phyloP scores from a whole-genome alignment of 2,888 invertebrate species.

The Camptogramma bilineatum region DNA sequence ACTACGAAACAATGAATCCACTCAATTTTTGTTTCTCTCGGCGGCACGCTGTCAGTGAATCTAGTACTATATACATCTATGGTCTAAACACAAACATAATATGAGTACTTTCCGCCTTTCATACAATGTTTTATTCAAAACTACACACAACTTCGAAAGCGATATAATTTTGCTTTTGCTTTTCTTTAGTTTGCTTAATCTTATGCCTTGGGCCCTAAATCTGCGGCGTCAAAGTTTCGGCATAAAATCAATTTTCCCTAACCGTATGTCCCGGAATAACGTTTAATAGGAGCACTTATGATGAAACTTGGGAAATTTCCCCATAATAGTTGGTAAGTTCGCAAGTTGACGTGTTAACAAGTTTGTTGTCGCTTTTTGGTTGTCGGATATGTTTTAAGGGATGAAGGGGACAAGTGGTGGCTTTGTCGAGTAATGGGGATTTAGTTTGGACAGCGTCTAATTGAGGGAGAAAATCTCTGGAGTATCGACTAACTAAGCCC shows the following conservation, averaged over 20 bases:
- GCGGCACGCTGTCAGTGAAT: no score
- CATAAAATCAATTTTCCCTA: constrained; percentile 44
- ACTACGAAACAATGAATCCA: no score
- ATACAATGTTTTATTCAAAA: no score
- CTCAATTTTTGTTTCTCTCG: no score
- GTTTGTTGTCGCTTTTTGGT: constrained; percentile 35
- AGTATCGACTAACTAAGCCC: no score
- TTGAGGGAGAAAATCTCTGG: background rate
- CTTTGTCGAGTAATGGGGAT: constrained; percentile 7
- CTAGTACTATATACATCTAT: no score
- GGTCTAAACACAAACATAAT: no score
- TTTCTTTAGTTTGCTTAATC: background rate
- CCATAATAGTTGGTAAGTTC: constrained; percentile 42
- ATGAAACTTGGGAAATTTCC: constrained; percentile 37
- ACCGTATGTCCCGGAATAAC: constrained; percentile 39
- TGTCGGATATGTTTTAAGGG: constrained; percentile 22
- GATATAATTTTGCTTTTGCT: no score
- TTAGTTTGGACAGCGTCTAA: constrained; percentile 12
- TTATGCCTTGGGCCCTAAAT: constrained; percentile 20
- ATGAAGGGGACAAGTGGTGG: constrained; percentile 13
- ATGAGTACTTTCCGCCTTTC: no score
- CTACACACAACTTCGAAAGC: no score
- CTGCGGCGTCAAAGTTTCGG: constrained; percentile 36
- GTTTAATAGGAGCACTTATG: constrained; percentile 45
- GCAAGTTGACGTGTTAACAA: constrained; percentile 38